Evolutionary conservation across 53 echinoderm and acorn worm genomes (phyloP), one percentile per base, ranked within the genome.

Genomic region (Zoroaster sp.): DNA sequence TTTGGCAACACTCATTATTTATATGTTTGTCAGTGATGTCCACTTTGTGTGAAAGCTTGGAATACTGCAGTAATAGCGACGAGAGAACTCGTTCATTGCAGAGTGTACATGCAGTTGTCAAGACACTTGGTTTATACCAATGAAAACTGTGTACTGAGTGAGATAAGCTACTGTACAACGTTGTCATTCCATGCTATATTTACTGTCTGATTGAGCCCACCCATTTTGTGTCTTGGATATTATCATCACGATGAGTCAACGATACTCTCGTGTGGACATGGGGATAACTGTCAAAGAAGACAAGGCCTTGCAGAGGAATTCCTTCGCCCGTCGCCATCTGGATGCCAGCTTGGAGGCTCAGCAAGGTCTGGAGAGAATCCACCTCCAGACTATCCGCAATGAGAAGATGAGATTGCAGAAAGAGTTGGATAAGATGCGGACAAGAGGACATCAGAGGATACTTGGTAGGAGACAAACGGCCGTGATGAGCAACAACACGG

Each of bases 401-500:
- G 97, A 97, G 82, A 95, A 95, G 88, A 89, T 95, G 66, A 67
- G 87, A 74, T 53, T 97, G 68, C 95, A 97, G 75, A 86, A 92
- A 47, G 97, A 97, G 72, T 75, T 97, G 34, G 92, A 95, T 17
- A 74, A 88, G 28, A 93, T 97, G 43, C 86, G 95, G 30, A 83
- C 69, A 1, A 91, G 93, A 46, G 95, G 97, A 35, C 93, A 95
- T 41, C 87, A 87, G 43, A 72, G 93, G 54, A 83, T 92, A 59
- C 47, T 49, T 21, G 49, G 70, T 0, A 45, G 71, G 45, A 42
- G 71, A 9, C 35, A 43, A 1, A 12, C 35, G 47, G 47, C 8
- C 5, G 37, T 3, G 23, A 69, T 69, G 85, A 68, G 44, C 67
- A 83, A 44, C n/a, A 68, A 68, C 69, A 71, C 85, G 35, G 36